phyloP scores from a whole-genome alignment of 2,888 invertebrate genomes.

The Deroplatys truncata region DNA sequence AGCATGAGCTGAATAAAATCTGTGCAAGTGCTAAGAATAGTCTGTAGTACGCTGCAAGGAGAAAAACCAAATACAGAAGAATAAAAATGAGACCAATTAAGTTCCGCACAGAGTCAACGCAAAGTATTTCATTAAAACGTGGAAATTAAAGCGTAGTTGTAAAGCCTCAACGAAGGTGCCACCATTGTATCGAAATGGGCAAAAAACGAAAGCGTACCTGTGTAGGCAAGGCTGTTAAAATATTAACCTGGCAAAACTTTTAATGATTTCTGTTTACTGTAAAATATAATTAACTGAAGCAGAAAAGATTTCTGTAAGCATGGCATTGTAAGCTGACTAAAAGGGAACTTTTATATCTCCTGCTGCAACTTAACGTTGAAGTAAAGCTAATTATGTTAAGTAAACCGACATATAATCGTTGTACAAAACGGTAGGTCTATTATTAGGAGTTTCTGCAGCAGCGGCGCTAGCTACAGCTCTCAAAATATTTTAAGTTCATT shows the following conservation, averaged over 20 bases:
- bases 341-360: background rate
- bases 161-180: background rate
- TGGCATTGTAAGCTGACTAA: background rate
- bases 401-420: background rate
- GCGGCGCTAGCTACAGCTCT: no score
- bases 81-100: no score
- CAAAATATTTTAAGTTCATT: no score
- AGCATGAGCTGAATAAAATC: no score
- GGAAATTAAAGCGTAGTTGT: background rate
- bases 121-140: background rate
- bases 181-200: background rate
- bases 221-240: background rate
- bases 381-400: background rate
- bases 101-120: no score
- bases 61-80: no score
- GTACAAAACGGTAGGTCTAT: background rate
- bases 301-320: background rate
- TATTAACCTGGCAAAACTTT: background rate
- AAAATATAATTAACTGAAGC: background rate
- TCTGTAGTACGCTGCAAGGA: no score
- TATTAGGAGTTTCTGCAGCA: no score
- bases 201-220: background rate
- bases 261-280: background rate
- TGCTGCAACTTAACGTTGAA: background rate
- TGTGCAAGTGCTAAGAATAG: no score